Evolutionary conservation across 2,797 vertebrate species (phyloP).

Genomic region (Hapalemur alaotrensis): DNA sequence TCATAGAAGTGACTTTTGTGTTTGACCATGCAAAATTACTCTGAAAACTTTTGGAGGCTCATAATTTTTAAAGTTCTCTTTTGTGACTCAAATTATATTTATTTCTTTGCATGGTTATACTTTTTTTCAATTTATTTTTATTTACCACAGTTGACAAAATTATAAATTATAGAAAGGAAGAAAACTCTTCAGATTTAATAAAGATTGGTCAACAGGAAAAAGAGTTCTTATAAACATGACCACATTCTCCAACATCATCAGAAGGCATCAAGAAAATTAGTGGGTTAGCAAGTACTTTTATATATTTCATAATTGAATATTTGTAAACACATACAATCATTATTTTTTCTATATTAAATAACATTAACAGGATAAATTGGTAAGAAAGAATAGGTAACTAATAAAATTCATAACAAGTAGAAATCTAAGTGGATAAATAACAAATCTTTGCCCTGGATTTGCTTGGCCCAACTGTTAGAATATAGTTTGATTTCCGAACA

Average conservation of each 20-base stretch:
- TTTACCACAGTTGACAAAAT: not conserved
- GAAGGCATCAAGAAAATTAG: not conserved
- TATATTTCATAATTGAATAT: not conserved
- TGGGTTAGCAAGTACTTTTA: not conserved
- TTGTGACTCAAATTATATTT: not conserved
- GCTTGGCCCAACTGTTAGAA: not conserved
- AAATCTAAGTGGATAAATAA: not conserved
- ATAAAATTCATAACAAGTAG: not conserved
- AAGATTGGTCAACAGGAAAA: not conserved
- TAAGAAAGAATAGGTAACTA: not conserved
- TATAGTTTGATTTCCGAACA: not conserved
- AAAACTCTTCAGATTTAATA: not conserved
- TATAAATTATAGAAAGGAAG: not conserved
- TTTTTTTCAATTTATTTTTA: not conserved
- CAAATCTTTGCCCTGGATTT: not conserved
- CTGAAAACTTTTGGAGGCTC: not conserved
- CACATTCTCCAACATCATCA: not conserved
- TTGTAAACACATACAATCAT: not conserved
- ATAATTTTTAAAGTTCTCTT: not conserved
- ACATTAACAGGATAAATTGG: not conserved
- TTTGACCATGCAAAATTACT: not conserved
- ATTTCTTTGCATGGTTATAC: not conserved
- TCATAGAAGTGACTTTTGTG: not conserved
- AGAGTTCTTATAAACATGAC: not conserved
- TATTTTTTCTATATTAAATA: not conserved